phyloP scores from a whole-genome alignment of 2,797 vertebrate species.

The Crenichthys baileyi region DNA sequence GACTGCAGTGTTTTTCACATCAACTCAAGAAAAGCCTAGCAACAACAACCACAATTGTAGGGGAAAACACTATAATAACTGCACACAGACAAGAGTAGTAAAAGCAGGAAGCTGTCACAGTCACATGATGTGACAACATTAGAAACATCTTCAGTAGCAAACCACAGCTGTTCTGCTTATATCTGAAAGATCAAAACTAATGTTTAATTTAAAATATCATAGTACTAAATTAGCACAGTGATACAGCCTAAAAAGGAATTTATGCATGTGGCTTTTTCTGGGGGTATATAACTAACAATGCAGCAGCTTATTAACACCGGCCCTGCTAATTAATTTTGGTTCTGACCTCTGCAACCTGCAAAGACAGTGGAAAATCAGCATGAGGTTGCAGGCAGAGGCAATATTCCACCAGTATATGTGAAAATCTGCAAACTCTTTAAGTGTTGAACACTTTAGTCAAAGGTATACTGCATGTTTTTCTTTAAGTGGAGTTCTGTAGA shows the following conservation, averaged over 20 bases:
- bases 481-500: not conserved
- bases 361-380: not conserved
- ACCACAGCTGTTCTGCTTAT: not conserved
- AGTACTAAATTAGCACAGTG: not conserved
- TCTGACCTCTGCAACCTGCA: not conserved
- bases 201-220: not conserved
- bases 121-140: not conserved
- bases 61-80: not conserved
- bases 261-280: not conserved
- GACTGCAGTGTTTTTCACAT: constrained; percentile 3
- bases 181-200: not conserved
- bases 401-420: not conserved
- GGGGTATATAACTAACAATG: not conserved
- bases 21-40: not conserved
- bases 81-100: not conserved
- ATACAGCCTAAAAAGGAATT: not conserved
- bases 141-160: not conserved
- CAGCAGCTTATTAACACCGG: not conserved
- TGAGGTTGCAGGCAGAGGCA: not conserved
- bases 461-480: not conserved
- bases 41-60: not conserved
- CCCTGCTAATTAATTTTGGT: not conserved
- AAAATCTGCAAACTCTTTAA: not conserved
- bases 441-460: not conserved
- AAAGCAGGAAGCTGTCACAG: constrained; percentile 8